Evolutionary conservation across 1,140 invertebrate genomes (phyloP).

Genomic region (Ceratina calcarata): DNA sequence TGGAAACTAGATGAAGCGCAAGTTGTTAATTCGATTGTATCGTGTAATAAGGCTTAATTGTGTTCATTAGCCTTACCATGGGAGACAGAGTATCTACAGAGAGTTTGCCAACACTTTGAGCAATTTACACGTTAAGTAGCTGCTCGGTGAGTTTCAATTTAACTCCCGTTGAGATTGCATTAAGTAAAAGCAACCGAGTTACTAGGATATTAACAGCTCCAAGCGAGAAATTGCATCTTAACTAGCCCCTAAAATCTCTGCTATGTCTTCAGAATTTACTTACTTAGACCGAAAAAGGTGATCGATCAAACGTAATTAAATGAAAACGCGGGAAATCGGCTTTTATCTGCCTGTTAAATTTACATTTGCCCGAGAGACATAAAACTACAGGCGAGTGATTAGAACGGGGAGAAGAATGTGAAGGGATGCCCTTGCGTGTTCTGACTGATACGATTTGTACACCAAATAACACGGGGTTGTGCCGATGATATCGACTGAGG

Average conservation of each 20-base stretch:
- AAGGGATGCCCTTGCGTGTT: conserved; percentile 7
- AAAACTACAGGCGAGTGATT: not conserved
- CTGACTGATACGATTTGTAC: conserved; percentile 36
- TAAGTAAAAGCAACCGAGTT: conserved; percentile 8
- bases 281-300: not conserved
- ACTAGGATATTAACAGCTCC: conserved; percentile 3
- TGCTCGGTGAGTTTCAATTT: conserved; percentile 1
- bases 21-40: not conserved
- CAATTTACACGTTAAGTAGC: conserved; percentile 21
- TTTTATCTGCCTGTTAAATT: too few relatives aligned
- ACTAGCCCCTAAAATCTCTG: not conserved
- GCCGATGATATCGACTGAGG: not conserved
- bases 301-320: too few relatives aligned
- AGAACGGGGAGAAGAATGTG: not conserved
- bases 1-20: too few relatives aligned
- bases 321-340: too few relatives aligned
- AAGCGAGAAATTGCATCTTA: not conserved
- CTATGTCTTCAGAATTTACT: not conserved
- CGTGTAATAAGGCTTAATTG: not conserved
- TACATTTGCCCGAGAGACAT: too few relatives aligned
- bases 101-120: not conserved
- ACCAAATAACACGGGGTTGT: not conserved
- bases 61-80: not conserved
- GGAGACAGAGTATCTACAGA: not conserved
- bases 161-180: not conserved